A percentile compares a stretch with the other conserved stretches of the same genome.
These are phyloP conservation scores for Epizoanthus scotinus DNA, from an alignment of 92 coral and sea anemone species.

Conservation along the genomic window DNA sequence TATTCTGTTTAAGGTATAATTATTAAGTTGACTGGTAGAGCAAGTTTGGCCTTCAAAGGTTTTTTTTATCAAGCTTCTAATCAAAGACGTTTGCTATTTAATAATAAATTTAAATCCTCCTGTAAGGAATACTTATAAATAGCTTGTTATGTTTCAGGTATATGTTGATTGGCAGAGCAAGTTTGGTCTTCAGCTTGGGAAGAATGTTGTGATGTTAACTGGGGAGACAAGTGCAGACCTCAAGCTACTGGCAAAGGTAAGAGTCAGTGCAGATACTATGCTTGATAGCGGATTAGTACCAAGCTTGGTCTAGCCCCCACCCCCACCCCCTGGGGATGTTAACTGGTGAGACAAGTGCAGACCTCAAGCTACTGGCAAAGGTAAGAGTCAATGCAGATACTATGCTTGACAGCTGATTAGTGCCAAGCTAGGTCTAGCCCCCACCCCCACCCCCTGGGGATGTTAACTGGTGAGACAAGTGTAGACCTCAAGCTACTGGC, in stretches of 20 bases:
- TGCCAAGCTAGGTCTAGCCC: too few relatives aligned
- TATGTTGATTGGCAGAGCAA: constrained; percentile 97
- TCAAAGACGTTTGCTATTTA: too few relatives aligned
- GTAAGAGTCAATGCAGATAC: constrained; percentile 27
- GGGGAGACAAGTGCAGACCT: constrained; percentile 99
- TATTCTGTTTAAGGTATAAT: constrained; percentile 65
- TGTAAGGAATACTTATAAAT: neutral
- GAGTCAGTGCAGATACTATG: neutral
- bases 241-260: constrained; percentile 93
- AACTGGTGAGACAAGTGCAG: constrained; percentile 99
- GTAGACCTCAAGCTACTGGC: constrained; percentile 97
- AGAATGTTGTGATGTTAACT: constrained; percentile 93
- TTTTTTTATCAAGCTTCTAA: too few relatives aligned
- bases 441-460: too few relatives aligned
- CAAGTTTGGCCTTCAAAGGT: constrained; percentile 84
- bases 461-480: constrained; percentile 96
- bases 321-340: too few relatives aligned
- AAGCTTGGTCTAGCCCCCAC: too few relatives aligned
- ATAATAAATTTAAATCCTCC: too few relatives aligned
- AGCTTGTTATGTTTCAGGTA: constrained; percentile 47
- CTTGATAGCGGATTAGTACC: too few relatives aligned
- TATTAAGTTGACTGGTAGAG: constrained; percentile 92
- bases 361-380: constrained; percentile 95
- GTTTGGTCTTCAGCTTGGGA: constrained; percentile 91
- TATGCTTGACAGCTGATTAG: too few relatives aligned